Conservation (phyloP, 1,140 invertebrate genomes). For the Macrostomum lignano region DNA sequence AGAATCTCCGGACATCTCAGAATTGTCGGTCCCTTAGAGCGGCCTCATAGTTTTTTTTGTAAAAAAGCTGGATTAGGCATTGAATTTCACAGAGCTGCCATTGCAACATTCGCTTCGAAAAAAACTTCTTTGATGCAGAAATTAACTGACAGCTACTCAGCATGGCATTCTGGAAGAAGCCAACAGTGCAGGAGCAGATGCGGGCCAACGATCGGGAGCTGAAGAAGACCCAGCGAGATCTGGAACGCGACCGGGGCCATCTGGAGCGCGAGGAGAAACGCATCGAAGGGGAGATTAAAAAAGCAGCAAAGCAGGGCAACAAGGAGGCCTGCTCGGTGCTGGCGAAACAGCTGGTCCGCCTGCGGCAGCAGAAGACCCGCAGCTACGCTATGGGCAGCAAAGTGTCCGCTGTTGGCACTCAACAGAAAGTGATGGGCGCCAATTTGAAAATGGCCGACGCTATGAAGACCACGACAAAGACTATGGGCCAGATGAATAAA, state of each 20-base stretch:
- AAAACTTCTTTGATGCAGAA: no score
- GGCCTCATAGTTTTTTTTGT: no score
- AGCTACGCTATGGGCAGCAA: constrained; percentile 42
- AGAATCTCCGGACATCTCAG: no score
- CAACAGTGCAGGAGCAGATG: constrained; percentile 38
- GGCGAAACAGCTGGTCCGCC: constrained; percentile 56
- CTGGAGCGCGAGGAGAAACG: constrained; percentile 63
- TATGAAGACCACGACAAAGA: constrained; percentile 53
- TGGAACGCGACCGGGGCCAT: constrained; percentile 46
- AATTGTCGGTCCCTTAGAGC: no score
- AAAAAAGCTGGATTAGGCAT: no score
- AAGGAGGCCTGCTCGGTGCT: constrained; percentile 43
- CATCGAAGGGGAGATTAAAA: constrained; percentile 59
- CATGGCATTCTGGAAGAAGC: constrained; percentile 2
- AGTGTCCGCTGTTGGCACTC: constrained; percentile 45
- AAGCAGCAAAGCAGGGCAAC: constrained; percentile 52
- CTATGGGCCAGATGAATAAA: constrained; percentile 59
- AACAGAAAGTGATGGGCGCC: constrained; percentile 52
- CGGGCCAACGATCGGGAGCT: constrained; percentile 47
- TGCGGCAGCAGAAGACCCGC: constrained; percentile 57
- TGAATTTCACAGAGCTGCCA: no score
- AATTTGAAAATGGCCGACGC: constrained; percentile 53
- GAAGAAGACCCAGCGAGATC: constrained; percentile 45
- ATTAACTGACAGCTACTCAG: no score
- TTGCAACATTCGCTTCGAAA: no score